Evolutionary conservation across 2,113 vertebrate genomes (phyloP).

Genomic region (Percopsis transmontana): DNA sequence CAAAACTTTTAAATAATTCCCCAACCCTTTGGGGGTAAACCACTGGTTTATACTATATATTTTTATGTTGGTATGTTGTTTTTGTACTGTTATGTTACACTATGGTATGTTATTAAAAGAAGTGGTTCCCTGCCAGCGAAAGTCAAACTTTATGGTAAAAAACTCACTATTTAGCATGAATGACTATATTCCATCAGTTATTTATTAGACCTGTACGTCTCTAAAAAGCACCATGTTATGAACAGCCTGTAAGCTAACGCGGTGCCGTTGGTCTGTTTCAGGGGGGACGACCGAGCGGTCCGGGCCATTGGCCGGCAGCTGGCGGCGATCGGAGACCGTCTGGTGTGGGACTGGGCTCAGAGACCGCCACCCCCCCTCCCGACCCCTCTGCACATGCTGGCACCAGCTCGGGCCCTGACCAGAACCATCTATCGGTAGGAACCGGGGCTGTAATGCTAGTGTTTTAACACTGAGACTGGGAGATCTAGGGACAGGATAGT

Average conservation of each 20-base stretch:
- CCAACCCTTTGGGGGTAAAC: too few species aligned
- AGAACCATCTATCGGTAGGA: conserved; percentile 59
- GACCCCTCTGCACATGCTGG: conserved; percentile 39
- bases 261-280: conserved; percentile 14
- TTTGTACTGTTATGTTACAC: too few species aligned
- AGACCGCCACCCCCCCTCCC: conserved; percentile 37
- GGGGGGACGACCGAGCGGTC: conserved; percentile 61
- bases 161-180: too few species aligned
- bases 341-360: conserved; percentile 66
- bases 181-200: too few species aligned
- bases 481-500: not conserved
- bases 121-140: too few species aligned
- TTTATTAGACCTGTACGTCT: too few species aligned
- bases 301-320: conserved; percentile 80
- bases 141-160: too few species aligned
- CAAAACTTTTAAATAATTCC: too few species aligned
- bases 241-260: not conserved
- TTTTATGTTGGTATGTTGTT: too few species aligned
- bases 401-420: conserved; percentile 54
- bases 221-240: too few species aligned
- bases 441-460: not conserved
- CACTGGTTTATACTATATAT: too few species aligned
- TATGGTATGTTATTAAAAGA: too few species aligned
- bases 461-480: not conserved
- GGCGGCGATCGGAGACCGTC: conserved; percentile 85